A percentile compares a stretch with the other conserved stretches of the same genome.
These are phyloP conservation scores for Desmodus rotundus DNA, from an alignment of 2,113 vertebrate species.

Conservation along the genomic window DNA sequence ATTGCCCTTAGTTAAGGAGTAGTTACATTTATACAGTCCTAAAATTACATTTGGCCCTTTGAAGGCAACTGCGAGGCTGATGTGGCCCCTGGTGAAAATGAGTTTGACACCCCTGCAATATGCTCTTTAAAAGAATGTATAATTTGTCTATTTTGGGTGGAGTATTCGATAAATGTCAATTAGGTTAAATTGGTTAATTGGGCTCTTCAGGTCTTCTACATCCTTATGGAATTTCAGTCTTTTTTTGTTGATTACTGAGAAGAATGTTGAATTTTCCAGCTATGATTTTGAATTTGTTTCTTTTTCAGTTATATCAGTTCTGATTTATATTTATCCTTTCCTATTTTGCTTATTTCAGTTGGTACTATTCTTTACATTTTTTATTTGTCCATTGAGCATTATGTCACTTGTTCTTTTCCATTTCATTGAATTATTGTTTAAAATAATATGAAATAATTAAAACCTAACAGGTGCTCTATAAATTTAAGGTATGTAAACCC, in stretches of 20 bases:
- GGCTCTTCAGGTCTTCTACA: not conserved
- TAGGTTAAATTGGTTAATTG: not conserved
- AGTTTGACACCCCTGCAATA: too few relatives aligned
- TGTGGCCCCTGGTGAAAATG: too few relatives aligned
- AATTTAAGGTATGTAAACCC: slow-evolving; percentile 1
- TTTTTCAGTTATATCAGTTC: not conserved
- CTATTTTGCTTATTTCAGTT: not conserved
- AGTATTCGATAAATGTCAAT: not conserved
- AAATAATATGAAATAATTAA: not conserved
- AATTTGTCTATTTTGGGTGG: not conserved
- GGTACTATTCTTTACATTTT: not conserved
- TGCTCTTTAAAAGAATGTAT: not conserved
- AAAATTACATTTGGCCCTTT: too few relatives aligned
- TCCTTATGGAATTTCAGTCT: not conserved
- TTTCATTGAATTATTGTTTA: not conserved
- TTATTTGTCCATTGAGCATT: not conserved
- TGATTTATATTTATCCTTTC: not conserved
- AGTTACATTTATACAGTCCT: too few relatives aligned
- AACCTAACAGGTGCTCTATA: not conserved
- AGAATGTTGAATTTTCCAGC: not conserved
- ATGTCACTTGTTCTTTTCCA: not conserved
- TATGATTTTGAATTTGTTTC: not conserved
- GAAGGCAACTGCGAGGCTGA: too few relatives aligned
- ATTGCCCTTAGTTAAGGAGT: too few relatives aligned
- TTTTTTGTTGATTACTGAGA: not conserved